These are phyloP conservation scores for Euphydryas editha DNA, from an alignment of 2,888 invertebrate species.

Conservation along the genomic window DNA sequence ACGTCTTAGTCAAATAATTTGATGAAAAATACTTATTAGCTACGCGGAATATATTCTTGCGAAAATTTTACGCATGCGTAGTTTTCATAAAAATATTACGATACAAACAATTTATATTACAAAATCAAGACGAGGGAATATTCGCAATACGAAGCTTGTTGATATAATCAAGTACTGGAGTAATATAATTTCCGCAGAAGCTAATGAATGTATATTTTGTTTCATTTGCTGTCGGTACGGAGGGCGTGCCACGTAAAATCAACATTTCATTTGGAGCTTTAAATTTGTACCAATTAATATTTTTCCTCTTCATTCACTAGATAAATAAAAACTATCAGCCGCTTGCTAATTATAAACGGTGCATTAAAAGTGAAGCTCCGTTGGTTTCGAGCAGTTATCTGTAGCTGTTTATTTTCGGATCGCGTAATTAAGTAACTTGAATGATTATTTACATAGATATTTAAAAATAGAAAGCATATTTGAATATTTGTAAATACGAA, in stretches of 20 bases:
- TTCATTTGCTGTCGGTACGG: constrained; percentile 65
- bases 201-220: constrained; percentile 82
- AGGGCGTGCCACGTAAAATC: constrained; percentile 63
- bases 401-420: constrained; percentile 4
- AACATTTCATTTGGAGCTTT: constrained; percentile 69
- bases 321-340: constrained; percentile 45
- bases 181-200: constrained; percentile 75
- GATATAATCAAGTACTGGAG: constrained; percentile 71
- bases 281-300: constrained; percentile 70
- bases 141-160: constrained; percentile 18
- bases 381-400: constrained; percentile 1
- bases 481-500: no score
- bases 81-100: constrained; percentile 8
- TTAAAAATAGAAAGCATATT: neutral
- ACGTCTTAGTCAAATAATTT: neutral
- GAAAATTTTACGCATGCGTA: neutral
- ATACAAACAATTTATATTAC: constrained; percentile 17
- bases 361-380: constrained; percentile 15
- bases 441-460: neutral
- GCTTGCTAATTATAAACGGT: constrained; percentile 47
- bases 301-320: constrained; percentile 54
- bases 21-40: neutral
- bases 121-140: constrained; percentile 26
- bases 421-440: constrained; percentile 3
- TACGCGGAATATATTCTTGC: neutral